Evolutionary conservation across 1,140 invertebrate species (phyloP), one percentile per base, ranked within the genome.

Genomic region (Dendroctonus ponderosae): DNA sequence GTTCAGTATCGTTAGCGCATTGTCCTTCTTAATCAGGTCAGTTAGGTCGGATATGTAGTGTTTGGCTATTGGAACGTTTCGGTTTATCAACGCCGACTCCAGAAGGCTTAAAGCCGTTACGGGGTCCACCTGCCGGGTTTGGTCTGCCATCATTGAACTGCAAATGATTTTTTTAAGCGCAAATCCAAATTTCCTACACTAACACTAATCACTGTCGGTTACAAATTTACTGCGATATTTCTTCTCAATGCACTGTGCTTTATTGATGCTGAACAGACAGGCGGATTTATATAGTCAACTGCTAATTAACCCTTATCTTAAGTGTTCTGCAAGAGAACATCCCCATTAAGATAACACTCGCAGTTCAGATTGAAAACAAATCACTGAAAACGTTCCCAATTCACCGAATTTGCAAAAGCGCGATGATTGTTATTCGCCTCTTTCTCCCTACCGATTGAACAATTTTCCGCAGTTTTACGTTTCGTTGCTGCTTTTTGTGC

Each of bases 31-130:
- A n/a, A 77, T 62, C 38, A 73, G 70, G 8, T 69, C 60, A 54
- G 76, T 71, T 38, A 78, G 64, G 43, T 70, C 72, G 63, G 73
- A 71, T 7, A 77, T 77, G 67, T 75, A 77, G 46, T 76, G 72
- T 52, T 77, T 76, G 9, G 75, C 73, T 44, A 78, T 54, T 4
- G 73, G 74, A 59, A 74, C 72, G 70, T 78, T 75, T 59, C 75
- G 69, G 15, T 75, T 58, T 43, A 67, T 71, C n/a, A 77, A 67
- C 5, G 72, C 75, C 0, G 76, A 77, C 6, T 69, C 70, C 26
- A 78, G 61, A 0, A 78, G 70, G 11, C 74, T 69, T 3, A 76
- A 69, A 9, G 73, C 74, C 7, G 73, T 68, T 49, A 59, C 68
- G 5, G 72, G 72, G 15, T 73, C 68, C 38, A 70, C 69, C 54